phyloP scores from a whole-genome alignment of 2,888 invertebrate genomes.

The Oligia latruncula region DNA sequence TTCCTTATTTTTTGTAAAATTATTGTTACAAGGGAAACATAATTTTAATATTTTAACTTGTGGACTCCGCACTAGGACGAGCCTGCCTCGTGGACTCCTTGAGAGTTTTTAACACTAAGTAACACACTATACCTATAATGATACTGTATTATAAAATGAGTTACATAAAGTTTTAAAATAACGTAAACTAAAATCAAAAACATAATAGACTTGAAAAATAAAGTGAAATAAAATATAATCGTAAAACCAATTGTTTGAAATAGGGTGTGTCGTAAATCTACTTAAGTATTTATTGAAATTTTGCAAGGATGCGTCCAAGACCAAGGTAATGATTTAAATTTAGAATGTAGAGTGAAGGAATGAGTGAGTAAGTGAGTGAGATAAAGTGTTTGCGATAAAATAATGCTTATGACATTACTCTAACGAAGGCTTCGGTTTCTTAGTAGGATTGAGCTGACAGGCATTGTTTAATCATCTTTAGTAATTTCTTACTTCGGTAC shows the following conservation, averaged over 20 bases:
- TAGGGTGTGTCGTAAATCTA: background rate
- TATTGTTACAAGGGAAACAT: too few relatives aligned
- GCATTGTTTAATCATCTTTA: too few relatives aligned
- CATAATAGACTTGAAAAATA: background rate
- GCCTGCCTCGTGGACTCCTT: too few relatives aligned
- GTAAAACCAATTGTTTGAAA: background rate
- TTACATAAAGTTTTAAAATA: too few relatives aligned
- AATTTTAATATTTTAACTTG: too few relatives aligned
- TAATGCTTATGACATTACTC: background rate
- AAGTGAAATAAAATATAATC: background rate
- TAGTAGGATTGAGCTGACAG: background rate
- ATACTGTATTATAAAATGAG: too few relatives aligned
- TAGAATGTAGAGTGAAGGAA: background rate
- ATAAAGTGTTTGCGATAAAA: background rate
- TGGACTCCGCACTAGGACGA: too few relatives aligned
- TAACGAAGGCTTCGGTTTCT: background rate
- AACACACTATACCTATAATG: too few relatives aligned
- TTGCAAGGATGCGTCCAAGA: background rate
- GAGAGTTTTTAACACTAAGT: too few relatives aligned
- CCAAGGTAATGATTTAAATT: background rate
- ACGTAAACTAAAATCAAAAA: too few relatives aligned
- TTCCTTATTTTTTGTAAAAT: too few relatives aligned
- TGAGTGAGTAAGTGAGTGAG: background rate
- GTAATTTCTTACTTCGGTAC: background rate
- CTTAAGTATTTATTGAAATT: background rate